These are phyloP conservation scores for Leptopilina syphax DNA, from an alignment of 2,888 invertebrate genomes.

Conservation along the genomic window DNA sequence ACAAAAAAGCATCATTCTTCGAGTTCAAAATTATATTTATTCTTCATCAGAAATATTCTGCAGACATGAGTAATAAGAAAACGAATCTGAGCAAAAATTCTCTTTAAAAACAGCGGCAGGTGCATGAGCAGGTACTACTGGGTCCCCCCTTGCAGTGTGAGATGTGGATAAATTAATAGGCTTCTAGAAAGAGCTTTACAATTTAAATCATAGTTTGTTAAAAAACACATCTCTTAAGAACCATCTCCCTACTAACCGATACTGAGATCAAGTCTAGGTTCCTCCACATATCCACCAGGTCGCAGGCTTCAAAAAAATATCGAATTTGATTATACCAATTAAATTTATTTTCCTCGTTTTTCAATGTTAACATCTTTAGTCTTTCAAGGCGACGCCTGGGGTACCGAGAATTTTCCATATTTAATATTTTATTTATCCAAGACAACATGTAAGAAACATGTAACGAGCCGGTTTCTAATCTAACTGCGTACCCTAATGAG, in stretches of 20 bases:
- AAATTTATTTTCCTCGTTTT: not conserved
- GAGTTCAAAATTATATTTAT: not conserved
- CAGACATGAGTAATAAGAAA: not conserved
- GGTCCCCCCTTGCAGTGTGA: not conserved
- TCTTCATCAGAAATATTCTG: not conserved
- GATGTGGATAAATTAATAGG: not conserved
- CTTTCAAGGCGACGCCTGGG: not conserved
- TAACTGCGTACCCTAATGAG: too few species aligned
- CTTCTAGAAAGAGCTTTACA: not conserved
- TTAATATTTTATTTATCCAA: too few species aligned
- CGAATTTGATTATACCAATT: not conserved
- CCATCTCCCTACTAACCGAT: not conserved
- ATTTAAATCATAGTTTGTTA: not conserved
- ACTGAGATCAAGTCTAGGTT: not conserved
- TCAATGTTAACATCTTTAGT: not conserved
- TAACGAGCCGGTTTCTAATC: too few species aligned
- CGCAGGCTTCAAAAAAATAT: not conserved
- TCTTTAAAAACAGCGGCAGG: not conserved
- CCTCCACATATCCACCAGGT: not conserved
- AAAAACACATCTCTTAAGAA: not conserved
- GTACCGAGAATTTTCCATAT: too few species aligned
- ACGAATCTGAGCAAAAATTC: not conserved
- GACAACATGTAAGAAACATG: too few species aligned
- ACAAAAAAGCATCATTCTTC: not conserved
- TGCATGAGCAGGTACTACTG: not conserved